phyloP scores from a whole-genome alignment of 2,113 vertebrate genomes.

The Nesospiza acunhae region DNA sequence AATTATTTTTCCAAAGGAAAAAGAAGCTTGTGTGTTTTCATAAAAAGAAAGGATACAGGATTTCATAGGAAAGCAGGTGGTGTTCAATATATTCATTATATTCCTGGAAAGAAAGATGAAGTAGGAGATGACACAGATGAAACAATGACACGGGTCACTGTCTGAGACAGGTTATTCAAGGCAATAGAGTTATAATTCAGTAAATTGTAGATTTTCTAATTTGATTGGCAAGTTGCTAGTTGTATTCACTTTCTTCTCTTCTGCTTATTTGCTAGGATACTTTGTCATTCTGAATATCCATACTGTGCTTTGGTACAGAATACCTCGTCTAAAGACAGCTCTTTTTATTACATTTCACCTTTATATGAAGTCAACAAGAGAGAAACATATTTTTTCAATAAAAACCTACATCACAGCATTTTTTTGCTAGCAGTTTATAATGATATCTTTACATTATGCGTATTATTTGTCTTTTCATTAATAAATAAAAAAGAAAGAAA shows the following conservation, averaged over 20 bases:
- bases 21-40: neutral
- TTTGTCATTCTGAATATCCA: neutral
- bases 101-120: neutral
- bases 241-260: neutral
- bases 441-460: neutral
- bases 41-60: neutral
- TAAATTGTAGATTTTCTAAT: neutral
- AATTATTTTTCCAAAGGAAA: neutral
- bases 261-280: neutral
- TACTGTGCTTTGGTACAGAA: neutral
- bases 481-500: neutral
- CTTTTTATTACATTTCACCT: neutral
- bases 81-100: neutral
- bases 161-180: neutral
- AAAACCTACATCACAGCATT: accelerated
- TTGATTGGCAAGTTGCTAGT: neutral
- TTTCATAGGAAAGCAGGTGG: neutral
- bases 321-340: neutral
- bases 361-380: neutral
- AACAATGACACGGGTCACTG: neutral
- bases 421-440: neutral
- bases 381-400: neutral
- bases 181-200: neutral
- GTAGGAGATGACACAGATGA: neutral
- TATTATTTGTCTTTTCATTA: neutral